Percentiles rank a stretch among this genome's conserved stretches.
Conservation (phyloP, 2,113 vertebrate species). For the Donacobius atricapilla region DNA sequence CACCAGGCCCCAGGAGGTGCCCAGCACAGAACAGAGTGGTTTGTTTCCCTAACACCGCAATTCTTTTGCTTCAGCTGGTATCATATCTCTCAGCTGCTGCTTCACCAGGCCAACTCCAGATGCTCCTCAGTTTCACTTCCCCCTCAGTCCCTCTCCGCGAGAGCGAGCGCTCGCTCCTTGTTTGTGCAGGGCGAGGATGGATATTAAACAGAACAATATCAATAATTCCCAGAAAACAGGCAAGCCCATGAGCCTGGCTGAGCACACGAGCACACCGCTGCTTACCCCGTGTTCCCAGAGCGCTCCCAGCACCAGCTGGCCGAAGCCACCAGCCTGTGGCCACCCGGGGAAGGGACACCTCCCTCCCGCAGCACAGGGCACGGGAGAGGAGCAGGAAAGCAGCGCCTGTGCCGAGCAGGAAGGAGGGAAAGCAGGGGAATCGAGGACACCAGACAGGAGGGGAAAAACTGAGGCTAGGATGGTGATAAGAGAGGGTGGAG, state of each 20-base stretch:
- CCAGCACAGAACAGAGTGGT: background rate
- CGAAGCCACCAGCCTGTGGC: background rate
- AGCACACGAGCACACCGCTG: background rate
- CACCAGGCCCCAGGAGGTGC: background rate
- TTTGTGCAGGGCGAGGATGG: constrained; percentile 20
- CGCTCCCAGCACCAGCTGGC: background rate
- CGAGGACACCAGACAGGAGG: constrained; percentile 34
- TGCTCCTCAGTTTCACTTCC: constrained; percentile 48
- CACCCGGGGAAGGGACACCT: background rate
- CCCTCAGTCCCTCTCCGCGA: background rate
- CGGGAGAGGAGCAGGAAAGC: constrained; percentile 36
- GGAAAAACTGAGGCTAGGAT: background rate
- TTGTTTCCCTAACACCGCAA: constrained; percentile 19
- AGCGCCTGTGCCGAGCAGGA: background rate
- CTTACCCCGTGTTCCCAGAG: background rate
- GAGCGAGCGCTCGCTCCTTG: background rate
- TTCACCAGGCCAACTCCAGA: constrained; percentile 16
- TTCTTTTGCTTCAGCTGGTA: constrained; percentile 44
- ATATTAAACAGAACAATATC: constrained; percentile 59
- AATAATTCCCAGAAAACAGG: constrained; percentile 35
- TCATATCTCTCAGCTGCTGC: constrained; percentile 33
- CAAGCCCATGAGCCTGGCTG: background rate
- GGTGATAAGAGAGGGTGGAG: constrained; percentile 21
- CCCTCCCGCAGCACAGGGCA: background rate
- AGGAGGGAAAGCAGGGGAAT: constrained; percentile 34